A percentile compares a stretch with the other conserved stretches of the same genome.
These are phyloP conservation scores for Dynastes tityus DNA, from an alignment of 2,888 invertebrate genomes.

Conservation along the genomic window DNA sequence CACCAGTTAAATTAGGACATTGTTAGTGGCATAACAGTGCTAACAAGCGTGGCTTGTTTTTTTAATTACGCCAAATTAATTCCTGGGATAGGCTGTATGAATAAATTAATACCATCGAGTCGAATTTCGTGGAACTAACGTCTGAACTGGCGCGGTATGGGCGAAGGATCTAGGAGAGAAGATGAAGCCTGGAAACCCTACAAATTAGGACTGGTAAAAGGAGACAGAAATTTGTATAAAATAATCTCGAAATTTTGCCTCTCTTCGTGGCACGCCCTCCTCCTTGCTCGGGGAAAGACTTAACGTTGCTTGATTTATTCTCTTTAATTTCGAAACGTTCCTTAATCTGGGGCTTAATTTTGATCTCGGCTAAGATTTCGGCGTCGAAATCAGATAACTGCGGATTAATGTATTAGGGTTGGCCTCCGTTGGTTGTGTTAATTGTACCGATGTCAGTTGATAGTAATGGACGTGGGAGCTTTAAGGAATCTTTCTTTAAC, in stretches of 20 bases:
- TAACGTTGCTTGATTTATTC: slow-evolving; percentile 33
- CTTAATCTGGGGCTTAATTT: slow-evolving; percentile 2
- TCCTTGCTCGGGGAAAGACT: not conserved
- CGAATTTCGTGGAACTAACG: slow-evolving; percentile 2
- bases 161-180: not conserved
- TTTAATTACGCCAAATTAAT: slow-evolving; percentile 38
- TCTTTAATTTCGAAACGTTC: slow-evolving; percentile 32
- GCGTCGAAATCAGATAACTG: not conserved
- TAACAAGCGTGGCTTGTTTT: slow-evolving; percentile 31
- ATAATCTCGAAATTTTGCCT: slow-evolving; percentile 22
- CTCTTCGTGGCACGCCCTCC: not conserved
- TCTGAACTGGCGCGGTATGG: not conserved
- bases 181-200: slow-evolving; percentile 1
- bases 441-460: slow-evolving; percentile 5
- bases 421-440: not conserved
- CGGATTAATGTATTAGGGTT: slow-evolving; percentile 4
- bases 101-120: slow-evolving; percentile 42
- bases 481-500: too few relatives aligned
- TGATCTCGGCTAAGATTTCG: not conserved
- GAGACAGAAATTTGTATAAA: slow-evolving; percentile 24
- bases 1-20: not conserved
- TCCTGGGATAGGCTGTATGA: slow-evolving; percentile 32
- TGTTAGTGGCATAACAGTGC: not conserved
- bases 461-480: not conserved
- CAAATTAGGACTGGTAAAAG: slow-evolving; percentile 9